A percentile compares a stretch with the other conserved stretches of the same genome.
These are phyloP conservation scores for Acrocephalus kingi DNA, from an alignment of 2,113 vertebrate genomes.

Conservation along the genomic window DNA sequence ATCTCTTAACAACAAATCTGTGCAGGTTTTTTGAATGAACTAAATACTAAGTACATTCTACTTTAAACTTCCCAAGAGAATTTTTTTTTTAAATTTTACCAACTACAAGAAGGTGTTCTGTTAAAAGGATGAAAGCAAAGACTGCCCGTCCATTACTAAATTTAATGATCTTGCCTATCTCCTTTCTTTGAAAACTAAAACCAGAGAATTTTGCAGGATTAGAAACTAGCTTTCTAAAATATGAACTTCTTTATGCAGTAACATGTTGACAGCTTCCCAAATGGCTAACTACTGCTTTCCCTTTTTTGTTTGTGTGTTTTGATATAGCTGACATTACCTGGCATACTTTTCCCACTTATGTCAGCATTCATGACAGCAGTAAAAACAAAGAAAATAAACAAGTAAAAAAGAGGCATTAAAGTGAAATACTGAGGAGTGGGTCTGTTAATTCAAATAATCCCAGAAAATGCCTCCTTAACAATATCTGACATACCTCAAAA, in stretches of 20 bases:
- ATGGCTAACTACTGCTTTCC: not conserved
- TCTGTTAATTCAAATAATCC: not conserved
- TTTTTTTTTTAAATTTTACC: not conserved
- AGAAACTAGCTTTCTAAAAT: not conserved
- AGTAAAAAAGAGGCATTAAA: constrained; percentile 68
- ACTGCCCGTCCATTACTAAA: not conserved
- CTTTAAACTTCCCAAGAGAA: not conserved
- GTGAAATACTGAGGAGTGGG: constrained; percentile 45
- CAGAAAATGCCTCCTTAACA: constrained; percentile 28
- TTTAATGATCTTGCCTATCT: not conserved
- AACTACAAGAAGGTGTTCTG: not conserved
- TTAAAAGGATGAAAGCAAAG: not conserved
- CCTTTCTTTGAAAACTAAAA: not conserved
- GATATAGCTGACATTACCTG: constrained; percentile 77
- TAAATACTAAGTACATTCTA: not conserved
- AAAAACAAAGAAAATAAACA: constrained; percentile 76
- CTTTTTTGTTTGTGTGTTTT: constrained; percentile 13
- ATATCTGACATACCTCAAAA: not conserved
- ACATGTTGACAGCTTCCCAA: not conserved
- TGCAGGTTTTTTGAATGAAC: not conserved
- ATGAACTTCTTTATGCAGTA: not conserved
- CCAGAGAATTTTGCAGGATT: not conserved
- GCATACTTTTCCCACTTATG: constrained; percentile 78
- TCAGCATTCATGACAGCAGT: constrained; percentile 79
- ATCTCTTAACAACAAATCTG: not conserved